phyloP scores from a whole-genome alignment of 2,797 vertebrate species.

The Cygnus olor region DNA sequence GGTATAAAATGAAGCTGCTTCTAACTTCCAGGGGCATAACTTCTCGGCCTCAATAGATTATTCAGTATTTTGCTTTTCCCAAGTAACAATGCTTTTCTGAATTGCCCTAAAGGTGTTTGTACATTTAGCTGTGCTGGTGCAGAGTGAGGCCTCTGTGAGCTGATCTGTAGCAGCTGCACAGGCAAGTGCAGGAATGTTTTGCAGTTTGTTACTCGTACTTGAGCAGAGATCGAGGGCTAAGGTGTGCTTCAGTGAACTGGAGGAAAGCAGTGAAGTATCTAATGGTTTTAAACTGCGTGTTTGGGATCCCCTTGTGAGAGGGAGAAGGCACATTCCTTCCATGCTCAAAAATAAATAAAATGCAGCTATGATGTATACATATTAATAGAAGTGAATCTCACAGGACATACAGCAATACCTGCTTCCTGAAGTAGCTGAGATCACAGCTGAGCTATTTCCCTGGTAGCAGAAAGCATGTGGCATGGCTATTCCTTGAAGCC shows the following conservation, averaged over 20 bases:
- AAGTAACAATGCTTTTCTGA: not conserved
- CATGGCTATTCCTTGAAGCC: not conserved
- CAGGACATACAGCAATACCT: accelerated
- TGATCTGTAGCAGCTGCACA: not conserved
- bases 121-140: not conserved
- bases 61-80: not conserved
- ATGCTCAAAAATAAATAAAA: not conserved
- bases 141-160: not conserved
- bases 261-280: accelerated
- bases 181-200: not conserved
- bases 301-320: not conserved
- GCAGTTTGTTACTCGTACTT: accelerated
- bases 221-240: not conserved
- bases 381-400: not conserved
- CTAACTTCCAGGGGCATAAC: not conserved
- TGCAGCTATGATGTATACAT: accelerated
- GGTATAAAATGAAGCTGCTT: not conserved
- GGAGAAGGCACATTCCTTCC: not conserved
- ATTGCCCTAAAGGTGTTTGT: not conserved
- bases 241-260: accelerated
- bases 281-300: accelerated
- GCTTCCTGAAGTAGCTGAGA: no score
- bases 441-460: not conserved
- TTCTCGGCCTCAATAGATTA: not conserved
- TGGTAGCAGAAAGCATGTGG: not conserved